Evolutionary conservation across 2,113 vertebrate species (phyloP), one percentile per base, ranked within the genome.

Genomic region (Ardeotis arabs): DNA sequence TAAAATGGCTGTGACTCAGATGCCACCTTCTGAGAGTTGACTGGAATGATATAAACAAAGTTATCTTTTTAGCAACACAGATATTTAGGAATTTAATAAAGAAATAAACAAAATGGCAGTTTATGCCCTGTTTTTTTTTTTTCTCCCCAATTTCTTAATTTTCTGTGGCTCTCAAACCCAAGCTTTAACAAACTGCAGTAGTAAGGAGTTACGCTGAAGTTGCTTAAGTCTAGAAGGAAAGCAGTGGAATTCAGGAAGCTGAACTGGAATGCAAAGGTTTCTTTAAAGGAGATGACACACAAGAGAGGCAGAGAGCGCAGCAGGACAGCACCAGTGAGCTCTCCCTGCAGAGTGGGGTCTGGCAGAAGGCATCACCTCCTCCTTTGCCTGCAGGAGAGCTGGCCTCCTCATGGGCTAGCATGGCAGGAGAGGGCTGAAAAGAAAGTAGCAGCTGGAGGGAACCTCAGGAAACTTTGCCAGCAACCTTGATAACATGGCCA

Each of bases 1-100:
- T 93, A 76, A 87, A 92, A 81, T 76, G 56, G 68, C 50, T 73
- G 28, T 89, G 69, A 80, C 55, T 93, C n/a, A 94, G 59, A 37
- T 80, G 31, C 16, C 22, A 47, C 28, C 35, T 91, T 77, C 35
- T 90, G 49, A 73, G 44, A 89, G 21, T 14, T 91, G 67, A 84
- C 41, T 85, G 80, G 47, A 56, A 28, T 66, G 39, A 81, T 75
- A 45, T 37, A 53, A 80, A 47, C 14, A 31, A 82, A 10, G 23
- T 69, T 53, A 39, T 11, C 6, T 76, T 87, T 86, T 83, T 18
- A 22, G 67, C 29, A 85, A 82, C 58, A 49, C 25, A 73, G 44
- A 53, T 58, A 44, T 90, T 56, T 31, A 72, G 58, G 31, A 80
- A 72, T 21, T n/a, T 23, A 80, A 63, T 76, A 85, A 70, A 86